A percentile compares a stretch with the other conserved stretches of the same genome.
These are phyloP conservation scores for Bombus cullumanus DNA, from an alignment of 1,140 invertebrate species.

Conservation along the genomic window DNA sequence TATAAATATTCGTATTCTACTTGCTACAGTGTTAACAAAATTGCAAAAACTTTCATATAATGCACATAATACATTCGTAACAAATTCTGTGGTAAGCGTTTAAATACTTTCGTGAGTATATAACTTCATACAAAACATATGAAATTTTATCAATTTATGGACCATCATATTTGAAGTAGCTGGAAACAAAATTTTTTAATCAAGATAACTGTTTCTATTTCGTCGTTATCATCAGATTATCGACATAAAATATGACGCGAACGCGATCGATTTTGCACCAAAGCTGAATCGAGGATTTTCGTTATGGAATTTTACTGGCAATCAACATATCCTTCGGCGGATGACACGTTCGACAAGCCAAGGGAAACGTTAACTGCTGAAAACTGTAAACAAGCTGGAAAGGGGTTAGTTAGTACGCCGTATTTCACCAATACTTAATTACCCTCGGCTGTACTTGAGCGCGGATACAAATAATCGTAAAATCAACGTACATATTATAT, in stretches of 20 bases:
- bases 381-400: slow-evolving; percentile 33
- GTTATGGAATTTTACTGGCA: not conserved
- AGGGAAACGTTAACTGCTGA: slow-evolving; percentile 10
- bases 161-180: too few species aligned
- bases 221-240: not conserved
- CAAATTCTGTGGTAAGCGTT: too few species aligned
- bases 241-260: not conserved
- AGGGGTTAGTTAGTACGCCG: slow-evolving; percentile 50
- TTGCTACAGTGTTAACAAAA: too few species aligned
- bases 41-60: too few species aligned
- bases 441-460: slow-evolving; percentile 30
- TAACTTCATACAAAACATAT: too few species aligned
- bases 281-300: not conserved
- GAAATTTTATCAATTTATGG: too few species aligned
- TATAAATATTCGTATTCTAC: too few species aligned
- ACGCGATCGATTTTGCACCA: not conserved
- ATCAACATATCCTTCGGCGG: not conserved
- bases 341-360: not conserved
- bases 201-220: not conserved
- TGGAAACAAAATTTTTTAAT: not conserved
- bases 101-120: too few species aligned
- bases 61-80: too few species aligned
- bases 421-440: slow-evolving; percentile 58
- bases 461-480: slow-evolving; percentile 45
- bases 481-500: slow-evolving; percentile 38